These are phyloP conservation scores for Siniperca scherzeri DNA, from an alignment of 2,797 vertebrate species.

Conservation along the genomic window DNA sequence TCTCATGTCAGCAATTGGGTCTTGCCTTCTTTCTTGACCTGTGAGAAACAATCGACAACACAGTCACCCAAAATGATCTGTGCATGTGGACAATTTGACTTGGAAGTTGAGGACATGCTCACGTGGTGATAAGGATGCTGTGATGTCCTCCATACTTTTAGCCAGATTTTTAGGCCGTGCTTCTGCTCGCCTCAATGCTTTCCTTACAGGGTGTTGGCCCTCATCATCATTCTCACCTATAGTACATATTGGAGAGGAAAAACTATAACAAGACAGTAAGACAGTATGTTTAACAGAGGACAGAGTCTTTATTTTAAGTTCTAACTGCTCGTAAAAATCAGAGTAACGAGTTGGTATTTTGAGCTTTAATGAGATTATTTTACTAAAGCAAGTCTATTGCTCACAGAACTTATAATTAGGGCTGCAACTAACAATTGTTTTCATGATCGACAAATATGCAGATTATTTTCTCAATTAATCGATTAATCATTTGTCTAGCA, in stretches of 20 bases:
- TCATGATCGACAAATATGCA: neutral
- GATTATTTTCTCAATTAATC: no score
- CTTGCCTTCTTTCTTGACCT: constrained; percentile 89
- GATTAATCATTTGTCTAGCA: neutral
- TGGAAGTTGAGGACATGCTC: constrained; percentile 78
- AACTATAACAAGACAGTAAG: neutral
- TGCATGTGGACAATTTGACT: neutral
- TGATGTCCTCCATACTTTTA: constrained; percentile 95
- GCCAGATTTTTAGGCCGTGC: constrained; percentile 88
- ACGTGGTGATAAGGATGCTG: constrained; percentile 88
- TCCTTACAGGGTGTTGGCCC: constrained; percentile 86
- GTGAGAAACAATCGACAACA: constrained; percentile 49
- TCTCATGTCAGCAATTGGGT: constrained; percentile 84
- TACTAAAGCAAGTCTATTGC: neutral
- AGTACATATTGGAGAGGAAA: constrained; percentile 42
- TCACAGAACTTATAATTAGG: neutral
- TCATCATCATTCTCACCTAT: constrained; percentile 89
- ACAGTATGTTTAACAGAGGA: no score
- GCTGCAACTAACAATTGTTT: neutral
- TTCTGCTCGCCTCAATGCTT: constrained; percentile 89
- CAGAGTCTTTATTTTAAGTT: neutral
- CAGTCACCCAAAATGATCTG: neutral
- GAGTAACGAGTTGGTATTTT: neutral
- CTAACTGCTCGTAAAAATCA: neutral
- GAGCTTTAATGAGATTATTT: neutral